A percentile compares a stretch with the other conserved stretches of the same genome.
These are phyloP conservation scores for Andrena camellia DNA, from an alignment of 2,888 invertebrate species.

Conservation along the genomic window DNA sequence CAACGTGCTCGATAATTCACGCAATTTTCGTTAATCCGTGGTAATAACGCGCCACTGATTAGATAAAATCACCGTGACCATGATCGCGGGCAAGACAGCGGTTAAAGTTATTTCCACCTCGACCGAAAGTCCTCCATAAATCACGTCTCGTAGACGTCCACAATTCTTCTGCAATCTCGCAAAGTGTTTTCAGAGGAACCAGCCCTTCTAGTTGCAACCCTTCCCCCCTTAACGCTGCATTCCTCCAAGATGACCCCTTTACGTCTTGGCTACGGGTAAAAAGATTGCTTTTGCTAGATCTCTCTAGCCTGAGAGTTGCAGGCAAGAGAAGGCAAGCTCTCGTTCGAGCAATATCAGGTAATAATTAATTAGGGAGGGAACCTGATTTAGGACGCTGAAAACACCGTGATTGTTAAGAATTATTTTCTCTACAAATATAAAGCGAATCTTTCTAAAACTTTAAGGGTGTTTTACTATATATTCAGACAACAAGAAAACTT, in stretches of 20 bases:
- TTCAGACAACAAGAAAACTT: too few relatives aligned
- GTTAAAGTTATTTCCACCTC: conserved; percentile 60
- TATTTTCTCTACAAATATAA: too few relatives aligned
- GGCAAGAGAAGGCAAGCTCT: not conserved
- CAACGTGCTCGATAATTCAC: conserved; percentile 29
- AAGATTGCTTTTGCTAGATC: conserved; percentile 1
- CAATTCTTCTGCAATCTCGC: conserved; percentile 69
- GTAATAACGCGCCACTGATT: conserved; percentile 63
- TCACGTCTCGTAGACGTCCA: conserved; percentile 67
- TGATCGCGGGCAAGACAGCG: conserved; percentile 49
- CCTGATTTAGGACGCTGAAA: too few relatives aligned
- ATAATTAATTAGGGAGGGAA: too few relatives aligned
- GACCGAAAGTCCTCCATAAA: conserved; percentile 68
- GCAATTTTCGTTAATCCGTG: conserved; percentile 58
- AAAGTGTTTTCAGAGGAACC: conserved; percentile 54
- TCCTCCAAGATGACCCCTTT: conserved; percentile 39
- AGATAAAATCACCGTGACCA: conserved; percentile 69
- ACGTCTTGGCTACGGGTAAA: not conserved
- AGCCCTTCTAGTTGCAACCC: conserved; percentile 48
- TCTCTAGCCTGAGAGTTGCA: not conserved
- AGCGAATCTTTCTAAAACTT: too few relatives aligned
- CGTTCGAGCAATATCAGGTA: too few relatives aligned
- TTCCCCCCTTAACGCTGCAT: conserved; percentile 31
- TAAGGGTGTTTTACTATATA: too few relatives aligned
- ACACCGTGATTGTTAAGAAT: too few relatives aligned